These are phyloP conservation scores for Ophion slaviceki DNA, from an alignment of 2,888 invertebrate species.

Conservation along the genomic window DNA sequence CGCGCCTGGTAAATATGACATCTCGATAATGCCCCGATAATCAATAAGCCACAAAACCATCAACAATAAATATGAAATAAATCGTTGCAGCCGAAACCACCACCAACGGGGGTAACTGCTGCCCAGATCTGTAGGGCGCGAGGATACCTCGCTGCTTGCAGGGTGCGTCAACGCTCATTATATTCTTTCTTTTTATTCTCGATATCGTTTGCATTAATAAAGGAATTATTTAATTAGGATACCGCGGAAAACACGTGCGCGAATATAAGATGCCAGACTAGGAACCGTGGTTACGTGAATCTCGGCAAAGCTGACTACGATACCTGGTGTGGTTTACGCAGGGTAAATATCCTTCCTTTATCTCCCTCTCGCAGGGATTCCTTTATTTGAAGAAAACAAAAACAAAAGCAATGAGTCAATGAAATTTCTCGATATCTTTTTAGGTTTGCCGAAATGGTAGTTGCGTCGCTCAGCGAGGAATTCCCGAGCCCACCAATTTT, in stretches of 20 bases:
- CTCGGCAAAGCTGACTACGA: background rate
- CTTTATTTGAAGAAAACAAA: background rate
- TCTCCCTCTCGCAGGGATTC: background rate
- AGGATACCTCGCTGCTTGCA: background rate
- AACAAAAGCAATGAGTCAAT: background rate
- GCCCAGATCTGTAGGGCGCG: background rate
- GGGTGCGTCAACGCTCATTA: background rate
- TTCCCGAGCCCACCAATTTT: background rate
- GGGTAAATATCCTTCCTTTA: background rate
- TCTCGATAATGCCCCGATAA: no score
- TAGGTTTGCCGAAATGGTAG: background rate
- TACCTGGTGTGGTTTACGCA: background rate
- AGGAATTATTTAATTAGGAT: background rate
- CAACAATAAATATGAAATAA: no score
- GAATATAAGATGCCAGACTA: background rate
- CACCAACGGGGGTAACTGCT: background rate
- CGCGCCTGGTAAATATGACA: no score
- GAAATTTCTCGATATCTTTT: background rate
- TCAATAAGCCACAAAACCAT: no score
- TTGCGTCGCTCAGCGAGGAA: background rate
- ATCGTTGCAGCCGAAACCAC: no score
- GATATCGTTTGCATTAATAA: no score
- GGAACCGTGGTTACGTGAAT: background rate
- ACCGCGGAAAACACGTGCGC: background rate
- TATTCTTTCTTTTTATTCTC: background rate